These are phyloP conservation scores for Anodontia alba DNA, from an alignment of 2,888 invertebrate species.

Conservation along the genomic window DNA sequence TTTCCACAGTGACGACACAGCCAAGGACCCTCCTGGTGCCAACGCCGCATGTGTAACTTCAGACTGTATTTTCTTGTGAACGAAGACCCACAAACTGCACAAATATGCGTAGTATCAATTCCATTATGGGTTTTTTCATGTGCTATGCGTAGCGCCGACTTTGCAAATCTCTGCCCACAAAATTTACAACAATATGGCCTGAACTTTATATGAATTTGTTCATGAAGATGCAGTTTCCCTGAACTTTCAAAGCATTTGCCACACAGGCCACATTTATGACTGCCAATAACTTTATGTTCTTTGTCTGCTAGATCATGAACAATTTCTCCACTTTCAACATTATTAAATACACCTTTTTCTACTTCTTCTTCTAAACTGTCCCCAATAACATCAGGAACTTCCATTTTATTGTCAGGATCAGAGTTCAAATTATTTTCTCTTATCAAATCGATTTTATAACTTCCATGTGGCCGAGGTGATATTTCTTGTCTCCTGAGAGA, in stretches of 20 bases:
- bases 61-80: conserved; percentile 74
- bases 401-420: conserved; percentile 13
- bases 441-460: conserved; percentile 29
- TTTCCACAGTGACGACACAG: conserved; percentile 75
- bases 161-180: conserved; percentile 75
- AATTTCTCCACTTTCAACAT: conserved; percentile 36
- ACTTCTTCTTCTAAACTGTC: conserved; percentile 7
- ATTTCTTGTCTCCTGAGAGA: conserved; percentile 14
- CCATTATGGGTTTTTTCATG: conserved; percentile 73
- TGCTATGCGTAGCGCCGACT: conserved; percentile 68
- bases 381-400: conserved; percentile 13
- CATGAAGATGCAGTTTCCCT: conserved; percentile 72
- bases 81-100: conserved; percentile 73
- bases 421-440: conserved; percentile 8
- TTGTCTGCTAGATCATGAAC: neutral
- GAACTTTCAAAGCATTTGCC: conserved; percentile 70
- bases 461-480: conserved; percentile 10
- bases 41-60: conserved; percentile 71
- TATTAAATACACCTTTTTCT: conserved; percentile 5
- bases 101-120: conserved; percentile 58
- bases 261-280: conserved; percentile 73
- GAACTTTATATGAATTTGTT: conserved; percentile 74
- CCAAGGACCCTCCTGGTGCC: conserved; percentile 76
- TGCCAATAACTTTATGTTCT: conserved; percentile 49
- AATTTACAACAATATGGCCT: conserved; percentile 76